Conservation (phyloP, 2,888 invertebrate species). For the Litoditis marina region DNA sequence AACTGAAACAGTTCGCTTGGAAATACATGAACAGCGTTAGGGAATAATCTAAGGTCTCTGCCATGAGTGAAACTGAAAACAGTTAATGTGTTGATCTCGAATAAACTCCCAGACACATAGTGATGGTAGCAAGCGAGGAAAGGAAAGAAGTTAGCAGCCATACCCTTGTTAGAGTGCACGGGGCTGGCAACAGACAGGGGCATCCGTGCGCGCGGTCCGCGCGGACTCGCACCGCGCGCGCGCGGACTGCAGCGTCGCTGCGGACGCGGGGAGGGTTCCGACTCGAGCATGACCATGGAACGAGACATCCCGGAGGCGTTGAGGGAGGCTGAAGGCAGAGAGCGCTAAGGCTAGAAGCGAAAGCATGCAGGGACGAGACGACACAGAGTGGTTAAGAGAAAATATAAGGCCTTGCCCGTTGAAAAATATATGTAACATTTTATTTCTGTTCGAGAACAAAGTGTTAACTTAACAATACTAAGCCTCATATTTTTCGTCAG, state of each 20-base stretch:
- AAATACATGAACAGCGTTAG: too few species aligned
- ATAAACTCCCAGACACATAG: too few species aligned
- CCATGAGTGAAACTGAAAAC: neutral
- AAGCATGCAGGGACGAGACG: too few species aligned
- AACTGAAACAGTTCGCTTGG: too few species aligned
- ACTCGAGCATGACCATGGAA: slow-evolving; percentile 54
- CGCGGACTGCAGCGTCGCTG: slow-evolving; percentile 9
- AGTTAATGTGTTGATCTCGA: neutral
- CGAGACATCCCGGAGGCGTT: slow-evolving; percentile 51
- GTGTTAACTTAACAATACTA: neutral
- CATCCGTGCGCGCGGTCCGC: slow-evolving; percentile 12
- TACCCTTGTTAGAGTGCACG: slow-evolving; percentile 19
- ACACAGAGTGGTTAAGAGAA: too few species aligned
- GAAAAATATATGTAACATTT: too few species aligned
- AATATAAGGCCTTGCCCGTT: too few species aligned
- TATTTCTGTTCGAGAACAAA: too few species aligned
- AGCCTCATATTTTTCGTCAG: neutral
- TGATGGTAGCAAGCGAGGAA: too few species aligned
- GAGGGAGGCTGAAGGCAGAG: slow-evolving; percentile 30
- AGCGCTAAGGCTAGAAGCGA: slow-evolving; percentile 16
- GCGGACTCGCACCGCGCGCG: neutral
- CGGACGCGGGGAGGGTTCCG: slow-evolving; percentile 15
- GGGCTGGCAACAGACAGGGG: slow-evolving; percentile 30
- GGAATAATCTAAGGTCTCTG: too few species aligned
- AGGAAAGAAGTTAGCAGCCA: too few species aligned